phyloP scores from a whole-genome alignment of 2,888 invertebrate genomes.

The Marronus borbonicus region DNA sequence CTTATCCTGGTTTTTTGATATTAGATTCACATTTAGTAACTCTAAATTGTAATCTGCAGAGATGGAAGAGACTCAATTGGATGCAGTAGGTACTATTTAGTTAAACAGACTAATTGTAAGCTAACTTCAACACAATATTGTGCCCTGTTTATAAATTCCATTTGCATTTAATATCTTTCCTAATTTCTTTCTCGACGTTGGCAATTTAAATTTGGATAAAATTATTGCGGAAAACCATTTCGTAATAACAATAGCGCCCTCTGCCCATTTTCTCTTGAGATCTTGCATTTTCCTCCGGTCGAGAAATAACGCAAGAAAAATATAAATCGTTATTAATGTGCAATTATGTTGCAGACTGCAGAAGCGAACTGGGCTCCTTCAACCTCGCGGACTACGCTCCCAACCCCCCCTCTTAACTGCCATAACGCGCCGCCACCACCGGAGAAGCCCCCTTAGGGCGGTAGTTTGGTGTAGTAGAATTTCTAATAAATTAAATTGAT shows the following conservation, averaged over 20 bases:
- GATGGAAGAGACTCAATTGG: no score
- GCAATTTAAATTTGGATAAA: constrained; percentile 19
- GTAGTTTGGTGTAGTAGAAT: constrained; percentile 51
- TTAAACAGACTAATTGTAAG: no score
- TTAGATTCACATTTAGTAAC: no score
- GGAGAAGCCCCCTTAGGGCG: neutral
- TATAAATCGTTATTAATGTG: constrained; percentile 57
- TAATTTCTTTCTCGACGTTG: neutral
- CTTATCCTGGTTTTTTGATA: no score
- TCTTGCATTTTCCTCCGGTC: constrained; percentile 17
- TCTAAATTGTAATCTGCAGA: no score
- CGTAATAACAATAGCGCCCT: constrained; percentile 23
- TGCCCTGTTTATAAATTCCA: no score
- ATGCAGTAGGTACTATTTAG: no score
- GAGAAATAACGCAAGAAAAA: constrained; percentile 26
- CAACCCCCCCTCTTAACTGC: neutral
- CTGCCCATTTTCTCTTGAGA: neutral
- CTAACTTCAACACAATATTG: no score
- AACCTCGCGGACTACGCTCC: neutral
- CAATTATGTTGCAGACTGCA: constrained; percentile 55
- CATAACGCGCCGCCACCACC: constrained; percentile 5
- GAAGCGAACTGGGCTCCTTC: constrained; percentile 11
- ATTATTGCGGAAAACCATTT: constrained; percentile 26
- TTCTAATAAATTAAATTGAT: constrained; percentile 68
- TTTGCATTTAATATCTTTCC: no score